A percentile compares a stretch with the other conserved stretches of the same genome.
Conservation (phyloP, 2,888 invertebrate genomes). For the Diabrotica balteata region DNA sequence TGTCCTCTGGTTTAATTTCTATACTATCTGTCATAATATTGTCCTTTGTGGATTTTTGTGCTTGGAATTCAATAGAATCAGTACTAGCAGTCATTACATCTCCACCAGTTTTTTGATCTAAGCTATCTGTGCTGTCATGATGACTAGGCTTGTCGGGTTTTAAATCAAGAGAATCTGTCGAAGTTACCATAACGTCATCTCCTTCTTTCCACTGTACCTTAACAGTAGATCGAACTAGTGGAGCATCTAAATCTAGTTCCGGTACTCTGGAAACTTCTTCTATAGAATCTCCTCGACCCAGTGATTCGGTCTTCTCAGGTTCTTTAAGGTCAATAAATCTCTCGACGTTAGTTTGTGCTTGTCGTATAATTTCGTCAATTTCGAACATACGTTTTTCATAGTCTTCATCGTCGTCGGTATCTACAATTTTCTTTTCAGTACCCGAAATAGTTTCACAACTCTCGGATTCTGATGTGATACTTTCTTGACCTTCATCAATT, state of each 20-base stretch:
- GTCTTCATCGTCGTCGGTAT: conserved; percentile 66
- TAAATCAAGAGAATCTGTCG: conserved; percentile 70
- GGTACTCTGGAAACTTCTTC: conserved; percentile 65
- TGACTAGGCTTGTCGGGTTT: conserved; percentile 61
- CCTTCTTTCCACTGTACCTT: conserved; percentile 58
- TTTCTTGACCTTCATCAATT: conserved; percentile 64
- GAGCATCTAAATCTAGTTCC: conserved; percentile 62
- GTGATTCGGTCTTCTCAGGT: conserved; percentile 64
- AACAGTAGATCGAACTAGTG: conserved; percentile 54
- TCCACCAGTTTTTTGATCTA: conserved; percentile 66
- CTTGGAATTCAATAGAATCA: conserved; percentile 64
- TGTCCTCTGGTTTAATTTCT: conserved; percentile 58
- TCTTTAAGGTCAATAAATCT: conserved; percentile 67
- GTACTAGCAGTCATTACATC: conserved; percentile 68
- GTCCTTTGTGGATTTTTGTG: conserved; percentile 52
- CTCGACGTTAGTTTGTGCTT: conserved; percentile 73
- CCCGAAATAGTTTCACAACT: conserved; percentile 69
- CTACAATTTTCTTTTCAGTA: conserved; percentile 67
- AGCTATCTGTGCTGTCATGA: conserved; percentile 72
- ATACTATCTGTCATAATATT: conserved; percentile 67
- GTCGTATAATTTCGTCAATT: conserved; percentile 72
- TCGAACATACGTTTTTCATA: conserved; percentile 73
- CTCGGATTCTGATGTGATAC: conserved; percentile 65
- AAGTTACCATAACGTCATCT: conserved; percentile 67
- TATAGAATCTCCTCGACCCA: conserved; percentile 63